Percentiles rank a stretch among this genome's conserved stretches.
Evolutionary conservation across 2,888 invertebrate genomes (phyloP).

Genomic region (Deladenus siricidicola): DNA sequence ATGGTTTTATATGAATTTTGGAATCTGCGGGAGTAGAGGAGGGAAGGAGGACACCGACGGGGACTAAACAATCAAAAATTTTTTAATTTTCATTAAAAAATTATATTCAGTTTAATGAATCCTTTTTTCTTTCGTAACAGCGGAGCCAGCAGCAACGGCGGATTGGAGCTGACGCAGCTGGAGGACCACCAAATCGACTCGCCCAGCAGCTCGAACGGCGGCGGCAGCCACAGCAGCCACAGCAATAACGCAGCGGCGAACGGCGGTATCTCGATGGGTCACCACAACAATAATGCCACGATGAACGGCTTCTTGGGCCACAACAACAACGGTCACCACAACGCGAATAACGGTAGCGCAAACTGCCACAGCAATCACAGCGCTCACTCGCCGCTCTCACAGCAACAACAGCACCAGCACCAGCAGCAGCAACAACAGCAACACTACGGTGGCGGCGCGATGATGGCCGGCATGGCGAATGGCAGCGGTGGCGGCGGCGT

Average conservation of each 20-base stretch:
- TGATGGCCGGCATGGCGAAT: neutral
- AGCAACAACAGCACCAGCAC: neutral
- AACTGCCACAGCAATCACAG: too few relatives aligned
- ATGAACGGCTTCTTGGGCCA: too few relatives aligned
- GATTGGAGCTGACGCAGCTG: neutral
- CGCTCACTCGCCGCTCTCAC: neutral
- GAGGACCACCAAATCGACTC: slow-evolving; percentile 8
- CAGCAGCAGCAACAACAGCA: slow-evolving; percentile 4
- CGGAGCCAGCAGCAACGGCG: too few relatives aligned
- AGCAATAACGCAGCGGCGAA: neutral
- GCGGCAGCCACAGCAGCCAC: slow-evolving; percentile 1
- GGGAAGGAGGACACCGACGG: too few relatives aligned
- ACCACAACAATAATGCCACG: too few relatives aligned
- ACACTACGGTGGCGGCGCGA: neutral
- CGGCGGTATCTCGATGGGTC: neutral
- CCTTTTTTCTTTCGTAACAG: too few relatives aligned
- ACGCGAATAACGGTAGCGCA: neutral
- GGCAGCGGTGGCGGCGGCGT: neutral
- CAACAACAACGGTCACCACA: neutral
- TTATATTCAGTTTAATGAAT: too few relatives aligned
- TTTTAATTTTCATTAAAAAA: too few relatives aligned
- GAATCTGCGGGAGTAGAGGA: too few relatives aligned
- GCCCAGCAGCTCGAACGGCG: slow-evolving; percentile 5
- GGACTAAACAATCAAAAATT: too few relatives aligned
- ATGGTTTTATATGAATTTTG: too few relatives aligned